Conservation (phyloP, 2,797 vertebrate species). For the Macroramphosus scolopax region DNA sequence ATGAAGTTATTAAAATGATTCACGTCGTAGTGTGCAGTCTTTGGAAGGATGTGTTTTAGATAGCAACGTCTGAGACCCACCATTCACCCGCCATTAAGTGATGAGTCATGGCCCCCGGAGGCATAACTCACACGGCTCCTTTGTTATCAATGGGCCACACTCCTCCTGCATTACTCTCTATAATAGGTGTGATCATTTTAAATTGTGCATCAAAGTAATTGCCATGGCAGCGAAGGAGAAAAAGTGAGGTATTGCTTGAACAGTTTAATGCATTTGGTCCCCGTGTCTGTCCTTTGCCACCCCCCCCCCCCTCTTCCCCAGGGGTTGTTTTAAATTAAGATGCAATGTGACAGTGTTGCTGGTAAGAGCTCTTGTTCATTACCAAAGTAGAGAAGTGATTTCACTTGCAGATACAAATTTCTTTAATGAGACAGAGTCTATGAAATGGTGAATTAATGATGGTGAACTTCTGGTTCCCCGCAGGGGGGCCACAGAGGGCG, state of each 20-base stretch:
- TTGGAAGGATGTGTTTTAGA: conserved; percentile 60
- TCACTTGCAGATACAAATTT: no score
- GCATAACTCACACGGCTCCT: conserved; percentile 63
- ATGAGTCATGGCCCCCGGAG: conserved; percentile 48
- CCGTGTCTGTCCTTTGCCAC: conserved; percentile 13
- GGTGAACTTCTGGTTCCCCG: no score
- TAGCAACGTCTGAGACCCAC: conserved; percentile 42
- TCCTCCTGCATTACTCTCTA: conserved; percentile 49
- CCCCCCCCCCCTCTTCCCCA: conserved; percentile 3
- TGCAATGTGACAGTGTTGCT: conserved; percentile 26
- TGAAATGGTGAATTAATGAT: no score
- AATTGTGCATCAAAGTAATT: conserved; percentile 62
- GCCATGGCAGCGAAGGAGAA: conserved; percentile 32
- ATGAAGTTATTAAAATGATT: conserved; percentile 55
- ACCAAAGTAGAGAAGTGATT: no score
- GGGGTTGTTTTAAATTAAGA: conserved; percentile 48
- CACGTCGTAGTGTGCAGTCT: conserved; percentile 40
- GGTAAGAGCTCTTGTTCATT: no score
- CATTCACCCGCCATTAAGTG: conserved; percentile 58
- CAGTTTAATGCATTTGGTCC: conserved; percentile 32
- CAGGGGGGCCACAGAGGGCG: no score
- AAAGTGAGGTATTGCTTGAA: conserved; percentile 28
- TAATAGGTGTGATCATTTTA: conserved; percentile 67
- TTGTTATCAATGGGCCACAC: conserved; percentile 61
- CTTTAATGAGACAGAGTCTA: no score